Conservation (phyloP, 2,797 vertebrate species). For the Chiloscyllium punctatum region DNA sequence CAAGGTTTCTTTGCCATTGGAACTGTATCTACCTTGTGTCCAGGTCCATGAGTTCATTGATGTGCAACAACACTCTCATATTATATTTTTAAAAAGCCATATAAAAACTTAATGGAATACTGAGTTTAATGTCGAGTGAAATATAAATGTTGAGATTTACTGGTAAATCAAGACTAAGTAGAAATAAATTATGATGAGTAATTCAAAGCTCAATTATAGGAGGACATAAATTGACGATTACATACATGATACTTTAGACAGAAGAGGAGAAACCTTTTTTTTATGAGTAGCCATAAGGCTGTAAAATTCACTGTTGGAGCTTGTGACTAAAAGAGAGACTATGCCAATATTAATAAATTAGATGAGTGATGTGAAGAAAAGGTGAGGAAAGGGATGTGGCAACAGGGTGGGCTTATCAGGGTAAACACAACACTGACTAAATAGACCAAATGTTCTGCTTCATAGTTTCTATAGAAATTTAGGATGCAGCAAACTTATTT, state of each 20-base stretch:
- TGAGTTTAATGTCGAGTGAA: background rate
- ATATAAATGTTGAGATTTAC: background rate
- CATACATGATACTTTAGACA: background rate
- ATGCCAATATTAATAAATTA: background rate
- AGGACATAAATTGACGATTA: background rate
- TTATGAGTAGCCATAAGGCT: background rate
- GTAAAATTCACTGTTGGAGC: background rate
- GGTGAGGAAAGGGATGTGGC: background rate
- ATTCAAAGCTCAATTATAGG: background rate
- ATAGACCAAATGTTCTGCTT: background rate
- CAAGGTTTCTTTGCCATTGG: too few relatives aligned
- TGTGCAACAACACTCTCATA: too few relatives aligned
- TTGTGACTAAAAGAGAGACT: background rate
- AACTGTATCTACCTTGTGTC: too few relatives aligned
- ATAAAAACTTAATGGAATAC: background rate
- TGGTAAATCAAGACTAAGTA: background rate
- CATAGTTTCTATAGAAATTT: background rate
- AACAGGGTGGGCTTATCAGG: background rate
- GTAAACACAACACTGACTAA: background rate
- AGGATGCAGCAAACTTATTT: background rate
- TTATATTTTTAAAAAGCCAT: background rate
- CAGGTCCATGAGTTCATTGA: too few relatives aligned
- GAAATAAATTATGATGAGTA: background rate
- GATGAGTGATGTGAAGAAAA: background rate
- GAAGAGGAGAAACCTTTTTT: background rate